Percentiles rank a stretch among this genome's conserved stretches.
These are phyloP conservation scores for Synergus itoensis DNA, from an alignment of 2,888 invertebrate genomes.

Conservation along the genomic window DNA sequence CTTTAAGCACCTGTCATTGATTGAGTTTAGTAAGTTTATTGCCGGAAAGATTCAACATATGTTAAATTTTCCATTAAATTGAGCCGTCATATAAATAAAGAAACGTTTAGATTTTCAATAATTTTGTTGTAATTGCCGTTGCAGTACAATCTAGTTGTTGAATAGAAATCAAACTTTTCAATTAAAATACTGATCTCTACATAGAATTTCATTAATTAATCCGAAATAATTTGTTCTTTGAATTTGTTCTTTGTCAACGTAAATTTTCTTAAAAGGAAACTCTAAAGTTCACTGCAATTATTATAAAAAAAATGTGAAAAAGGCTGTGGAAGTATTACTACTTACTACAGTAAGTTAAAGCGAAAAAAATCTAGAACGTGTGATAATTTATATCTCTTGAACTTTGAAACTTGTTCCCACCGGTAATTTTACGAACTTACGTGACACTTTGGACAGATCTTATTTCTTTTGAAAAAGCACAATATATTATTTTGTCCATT, in stretches of 20 bases:
- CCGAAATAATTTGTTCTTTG: too few relatives aligned
- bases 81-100: neutral
- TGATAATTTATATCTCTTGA: neutral
- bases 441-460: neutral
- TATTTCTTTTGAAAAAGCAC: neutral
- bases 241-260: neutral
- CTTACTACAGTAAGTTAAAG: neutral
- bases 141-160: neutral
- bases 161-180: too few relatives aligned
- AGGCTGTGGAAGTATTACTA: neutral
- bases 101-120: neutral
- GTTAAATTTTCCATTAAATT: slow-evolving; percentile 7
- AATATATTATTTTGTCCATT: neutral
- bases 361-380: neutral
- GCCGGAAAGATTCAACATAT: neutral
- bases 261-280: neutral
- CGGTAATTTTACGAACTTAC: neutral
- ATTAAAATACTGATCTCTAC: too few relatives aligned
- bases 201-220: too few relatives aligned
- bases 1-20: slow-evolving; percentile 20
- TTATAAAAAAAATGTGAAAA: neutral
- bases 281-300: too few relatives aligned
- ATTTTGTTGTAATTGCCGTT: neutral
- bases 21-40: neutral
- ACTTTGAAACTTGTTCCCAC: neutral